phyloP scores from a whole-genome alignment of 2,888 invertebrate species.

The Tethea ocularis region DNA sequence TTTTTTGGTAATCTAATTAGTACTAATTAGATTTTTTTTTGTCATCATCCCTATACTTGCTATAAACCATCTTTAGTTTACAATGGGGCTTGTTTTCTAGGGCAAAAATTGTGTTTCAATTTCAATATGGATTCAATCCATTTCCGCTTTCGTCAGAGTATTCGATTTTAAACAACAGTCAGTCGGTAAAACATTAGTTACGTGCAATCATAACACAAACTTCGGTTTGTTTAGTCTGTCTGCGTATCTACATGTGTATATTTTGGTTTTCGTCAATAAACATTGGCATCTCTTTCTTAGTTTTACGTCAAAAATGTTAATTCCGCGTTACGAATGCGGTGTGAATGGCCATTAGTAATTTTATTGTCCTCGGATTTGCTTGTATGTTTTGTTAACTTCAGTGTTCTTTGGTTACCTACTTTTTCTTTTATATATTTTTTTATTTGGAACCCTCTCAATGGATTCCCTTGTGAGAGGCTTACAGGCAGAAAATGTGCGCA shows the following conservation, averaged over 20 bases:
- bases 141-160: neutral
- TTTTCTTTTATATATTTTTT: neutral
- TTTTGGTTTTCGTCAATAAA: conserved; percentile 28
- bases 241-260: conserved; percentile 23
- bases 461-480: neutral
- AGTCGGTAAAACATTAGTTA: neutral
- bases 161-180: neutral
- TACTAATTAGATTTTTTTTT: too few species aligned
- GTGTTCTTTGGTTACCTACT: too few species aligned
- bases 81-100: too few species aligned
- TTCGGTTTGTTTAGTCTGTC: conserved; percentile 46
- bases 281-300: conserved; percentile 22
- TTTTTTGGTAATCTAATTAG: too few species aligned
- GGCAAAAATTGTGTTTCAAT: too few species aligned
- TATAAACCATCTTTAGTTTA: too few species aligned
- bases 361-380: too few species aligned
- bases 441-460: neutral
- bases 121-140: neutral
- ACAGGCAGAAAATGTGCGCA: neutral
- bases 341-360: neutral
- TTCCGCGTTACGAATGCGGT: neutral
- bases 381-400: too few species aligned
- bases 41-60: too few species aligned
- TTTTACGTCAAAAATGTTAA: neutral
- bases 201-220: neutral